Evolutionary conservation across 2,888 invertebrate species (phyloP), one percentile per base, ranked within the genome.

Genomic region (Petrolisthes cinctipes): DNA sequence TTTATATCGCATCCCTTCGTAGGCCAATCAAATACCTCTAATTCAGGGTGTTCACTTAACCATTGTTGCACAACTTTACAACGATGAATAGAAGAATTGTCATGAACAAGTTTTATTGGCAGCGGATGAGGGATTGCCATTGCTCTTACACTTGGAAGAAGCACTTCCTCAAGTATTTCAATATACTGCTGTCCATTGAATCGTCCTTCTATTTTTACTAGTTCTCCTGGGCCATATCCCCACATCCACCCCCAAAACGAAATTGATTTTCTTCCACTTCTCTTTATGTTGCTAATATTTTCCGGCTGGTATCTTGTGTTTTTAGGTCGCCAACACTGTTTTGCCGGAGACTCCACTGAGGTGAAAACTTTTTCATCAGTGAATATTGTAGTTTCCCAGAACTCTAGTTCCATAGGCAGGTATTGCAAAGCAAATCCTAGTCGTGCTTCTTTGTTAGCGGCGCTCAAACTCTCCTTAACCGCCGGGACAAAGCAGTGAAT

Each of bases 211-310:
- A 83, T 83, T 73, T 73, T 73, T 20, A 83, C 83, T 53, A 73
- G 53, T 23, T 82, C 66, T 6, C 82, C 82, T 61, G 73, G 71
- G 17, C 73, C 53, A 17, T 83, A 73, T 83, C 53, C 73, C 54
- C 53, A 73, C 83, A 83, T 83, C 82, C 82, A 82, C 51, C 82
- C 66, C 53, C 68, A 82, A 53, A 82, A 82, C 17, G 68, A 61
- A 51, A 51, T 53, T n/a, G 14, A 66, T 66, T 53, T 71, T 68
- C 68, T 51, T 17, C 37, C 71, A 82, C 37, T 66, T 17, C 23
- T 17, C 51, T 68, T 53, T 66, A 17, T 68, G 14, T 82, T 68
- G 37, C 51, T 11, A 23, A 66, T 82, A 51, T 51, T 5, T 71
- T 68, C 20, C 71, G 37, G 51, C 82, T 68, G 68, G 71, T 68